Base-by-base conservation (phyloP, 2,888 invertebrate genomes). In the Stenoptilia bipunctidactyla region DNA sequence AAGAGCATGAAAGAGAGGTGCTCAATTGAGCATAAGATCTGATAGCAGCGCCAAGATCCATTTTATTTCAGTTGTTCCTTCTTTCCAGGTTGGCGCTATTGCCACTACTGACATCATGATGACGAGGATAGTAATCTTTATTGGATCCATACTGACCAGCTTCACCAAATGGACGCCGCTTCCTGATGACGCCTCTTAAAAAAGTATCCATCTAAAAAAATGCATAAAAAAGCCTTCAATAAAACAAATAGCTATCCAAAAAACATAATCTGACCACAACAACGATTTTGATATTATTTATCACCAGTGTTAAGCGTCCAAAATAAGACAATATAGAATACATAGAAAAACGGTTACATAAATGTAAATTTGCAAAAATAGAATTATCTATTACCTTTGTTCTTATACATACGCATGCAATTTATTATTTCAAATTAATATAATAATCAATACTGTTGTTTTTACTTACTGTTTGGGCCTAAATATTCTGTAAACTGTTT, bases 111-210 rank as follows among this genome's bases (percentile, higher is more conserved):
- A 38, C 38, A n/a, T 33, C 34, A 38, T 38, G 33, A 13, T 38
- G 9, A 15, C 15, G 13, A 38, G 34, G 34, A 13, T 34, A 8
- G 34, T 38, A 38, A 34, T 34, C 34, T 20, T 13, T 15, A 34
- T 38, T 33, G 15, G 38, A 38, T 33, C 38, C 38, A 33, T 15
- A 38, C 15, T 38, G 33, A 33, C 38, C 38, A 38, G 27, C 38
- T 15, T 38, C 38, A 33, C 38, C 33, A 15, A 38, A 38, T 38
- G 38, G 38, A 33, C 33, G 15, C 12, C 13, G 13, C 20, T 34
- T 12, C 20, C 34, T 13, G 34, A 34, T 38, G 34, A 38, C 33
- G 34, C 33, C 15, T 38, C 38, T 33, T 38, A 30, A 14, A 38
- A 34, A 12, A 38, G 38, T 33, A 15, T 37, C 15, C 37, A 37